Evolutionary conservation across 1,140 invertebrate species (phyloP), one percentile per base, ranked within the genome.

Genomic region (Dryas iulia): DNA sequence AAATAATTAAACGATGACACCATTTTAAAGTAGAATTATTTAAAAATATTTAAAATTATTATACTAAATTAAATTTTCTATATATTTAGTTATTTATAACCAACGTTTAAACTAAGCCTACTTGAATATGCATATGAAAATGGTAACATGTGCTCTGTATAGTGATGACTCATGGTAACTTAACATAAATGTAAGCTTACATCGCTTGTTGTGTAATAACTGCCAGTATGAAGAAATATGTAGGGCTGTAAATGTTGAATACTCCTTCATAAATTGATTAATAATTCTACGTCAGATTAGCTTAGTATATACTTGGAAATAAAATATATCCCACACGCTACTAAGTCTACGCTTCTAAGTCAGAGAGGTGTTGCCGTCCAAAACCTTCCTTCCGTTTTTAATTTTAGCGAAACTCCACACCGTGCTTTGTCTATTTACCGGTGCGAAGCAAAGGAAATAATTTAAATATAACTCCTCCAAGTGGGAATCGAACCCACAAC

Each of bases 91-190:
- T n/a, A 21, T 47, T 21, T 0, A 18, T 47, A 21, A 6, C 6
- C n/a, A 47, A 47, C 39, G 14, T 18, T 47, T 47, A 8, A n/a
- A 8, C 2, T 47, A 47, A 12, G 39, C 39, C 39, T 47, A 47
- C 7, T 47, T 21, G 18, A 47, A 47, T 47, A 47, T 47, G 18
- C 2, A 47, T 21, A 21, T 21, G 18, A 1, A 47, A 47, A 47
- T 47, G 39, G 39, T 47, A 21, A 18, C 7, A 47, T 21, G 18
- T 47, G 18, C 6, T 2, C 35, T 18, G 18, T 47, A 47, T 47
- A 14, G 33, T 47, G 61, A 24, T 63, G 52, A 64, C 28, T 64
- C 61, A 64, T 56, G 21, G 5, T 64, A 56, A 35, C 7, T 23
- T 24, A 56, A 52, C 61, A 31, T n/a, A 62, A 61, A 26, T 26